phyloP scores from a whole-genome alignment of 2,888 invertebrate genomes.

The Choristoneura rosaceana region DNA sequence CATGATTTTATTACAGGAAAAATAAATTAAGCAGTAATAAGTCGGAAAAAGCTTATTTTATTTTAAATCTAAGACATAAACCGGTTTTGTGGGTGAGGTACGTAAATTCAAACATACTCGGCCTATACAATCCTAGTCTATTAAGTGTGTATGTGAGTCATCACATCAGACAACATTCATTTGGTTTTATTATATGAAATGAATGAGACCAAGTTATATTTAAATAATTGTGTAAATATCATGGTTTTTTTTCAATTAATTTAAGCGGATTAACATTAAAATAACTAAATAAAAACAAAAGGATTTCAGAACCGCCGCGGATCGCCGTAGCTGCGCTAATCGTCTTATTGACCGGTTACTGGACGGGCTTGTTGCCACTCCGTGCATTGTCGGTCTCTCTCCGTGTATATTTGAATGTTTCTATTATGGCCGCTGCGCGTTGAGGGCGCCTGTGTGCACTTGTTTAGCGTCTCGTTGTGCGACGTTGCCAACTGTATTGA shows the following conservation, averaged over 20 bases:
- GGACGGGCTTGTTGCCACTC: conserved; percentile 81
- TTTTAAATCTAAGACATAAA: conserved; percentile 3
- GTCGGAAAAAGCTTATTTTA: not conserved
- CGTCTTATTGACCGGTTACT: conserved; percentile 85
- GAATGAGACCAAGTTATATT: not conserved
- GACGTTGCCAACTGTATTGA: conserved; percentile 86
- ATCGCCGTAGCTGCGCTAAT: conserved; percentile 76
- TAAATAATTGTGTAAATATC: not conserved
- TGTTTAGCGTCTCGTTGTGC: conserved; percentile 84
- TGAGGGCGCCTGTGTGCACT: conserved; percentile 83
- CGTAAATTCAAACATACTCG: conserved; percentile 12
- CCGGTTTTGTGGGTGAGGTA: conserved; percentile 9
- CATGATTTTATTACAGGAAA: not conserved
- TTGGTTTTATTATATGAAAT: not conserved
- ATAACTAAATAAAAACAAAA: conserved; percentile 60
- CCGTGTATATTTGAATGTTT: conserved; percentile 73
- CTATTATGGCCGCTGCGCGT: conserved; percentile 81
- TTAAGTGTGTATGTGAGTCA: not conserved
- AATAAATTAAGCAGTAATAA: not conserved
- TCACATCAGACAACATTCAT: not conserved
- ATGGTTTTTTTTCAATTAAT: conserved; percentile 28
- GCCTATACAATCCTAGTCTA: not conserved
- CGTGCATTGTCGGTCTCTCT: conserved; percentile 75
- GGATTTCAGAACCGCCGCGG: conserved; percentile 64
- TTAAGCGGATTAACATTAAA: conserved; percentile 28